These are phyloP conservation scores for Archips crataeganus DNA, from an alignment of 2,888 invertebrate species.

Conservation along the genomic window DNA sequence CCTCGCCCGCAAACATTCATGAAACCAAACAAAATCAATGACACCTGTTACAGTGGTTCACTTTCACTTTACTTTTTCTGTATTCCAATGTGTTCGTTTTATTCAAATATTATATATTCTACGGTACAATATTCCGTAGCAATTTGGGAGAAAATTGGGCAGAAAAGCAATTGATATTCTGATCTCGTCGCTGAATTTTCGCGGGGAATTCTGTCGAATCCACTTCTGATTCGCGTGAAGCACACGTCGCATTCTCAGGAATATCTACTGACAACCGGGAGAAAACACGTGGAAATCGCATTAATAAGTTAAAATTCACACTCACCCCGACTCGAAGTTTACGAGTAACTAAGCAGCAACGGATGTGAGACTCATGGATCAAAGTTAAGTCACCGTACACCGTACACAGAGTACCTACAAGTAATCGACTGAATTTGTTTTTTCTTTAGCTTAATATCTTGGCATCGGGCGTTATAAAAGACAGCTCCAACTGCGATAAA, in stretches of 20 bases:
- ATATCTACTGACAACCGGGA: slow-evolving; percentile 49
- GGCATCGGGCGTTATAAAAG: slow-evolving; percentile 17
- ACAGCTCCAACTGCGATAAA: slow-evolving; percentile 23
- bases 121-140: slow-evolving; percentile 75
- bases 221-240: slow-evolving; percentile 64
- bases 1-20: slow-evolving; percentile 36
- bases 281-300: slow-evolving; percentile 47
- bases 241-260: slow-evolving; percentile 53
- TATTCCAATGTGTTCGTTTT: slow-evolving; percentile 59
- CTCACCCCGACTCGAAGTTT: slow-evolving; percentile 11
- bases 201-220: slow-evolving; percentile 60
- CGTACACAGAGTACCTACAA: too few species aligned
- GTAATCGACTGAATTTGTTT: slow-evolving; percentile 18
- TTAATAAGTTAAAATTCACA: slow-evolving; percentile 42
- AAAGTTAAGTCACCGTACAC: slow-evolving; percentile 8
- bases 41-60: slow-evolving; percentile 73
- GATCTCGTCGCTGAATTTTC: slow-evolving; percentile 78
- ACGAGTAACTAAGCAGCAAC: neutral
- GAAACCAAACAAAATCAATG: slow-evolving; percentile 60
- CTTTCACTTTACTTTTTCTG: slow-evolving; percentile 73
- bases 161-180: slow-evolving; percentile 80
- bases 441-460: slow-evolving; percentile 12
- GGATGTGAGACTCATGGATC: neutral
- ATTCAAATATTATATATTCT: slow-evolving; percentile 76
- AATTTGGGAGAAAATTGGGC: slow-evolving; percentile 80